phyloP scores from a whole-genome alignment of 2,888 invertebrate species.

The Mesoligia furuncula region DNA sequence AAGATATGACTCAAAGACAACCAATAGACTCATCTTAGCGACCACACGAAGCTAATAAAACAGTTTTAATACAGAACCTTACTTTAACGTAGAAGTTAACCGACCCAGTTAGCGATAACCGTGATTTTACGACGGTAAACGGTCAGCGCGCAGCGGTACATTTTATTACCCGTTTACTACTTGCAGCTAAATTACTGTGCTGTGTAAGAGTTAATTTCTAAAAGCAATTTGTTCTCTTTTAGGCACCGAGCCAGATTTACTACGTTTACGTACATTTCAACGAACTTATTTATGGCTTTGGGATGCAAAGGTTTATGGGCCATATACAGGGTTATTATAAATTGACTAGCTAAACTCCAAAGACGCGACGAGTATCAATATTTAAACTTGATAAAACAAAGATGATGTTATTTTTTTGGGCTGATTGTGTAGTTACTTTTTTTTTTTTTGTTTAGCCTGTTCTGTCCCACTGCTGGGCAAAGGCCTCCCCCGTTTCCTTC shows the following conservation, averaged over 20 bases:
- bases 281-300: conserved; percentile 32
- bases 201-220: conserved; percentile 53
- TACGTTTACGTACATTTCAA: conserved; percentile 3
- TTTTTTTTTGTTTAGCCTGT: too few species aligned
- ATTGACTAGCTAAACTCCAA: neutral
- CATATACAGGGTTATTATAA: neutral
- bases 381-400: too few species aligned
- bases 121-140: conserved; percentile 59
- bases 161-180: conserved; percentile 55
- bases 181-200: conserved; percentile 42
- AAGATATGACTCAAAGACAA: neutral
- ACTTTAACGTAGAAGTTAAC: conserved; percentile 50
- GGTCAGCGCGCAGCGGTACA: conserved; percentile 48
- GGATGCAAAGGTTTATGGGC: neutral
- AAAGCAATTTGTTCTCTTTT: conserved; percentile 52
- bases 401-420: too few species aligned
- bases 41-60: conserved; percentile 35
- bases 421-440: too few species aligned
- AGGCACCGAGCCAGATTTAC: conserved; percentile 37
- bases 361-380: neutral
- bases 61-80: conserved; percentile 36
- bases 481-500: too few species aligned
- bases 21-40: neutral
- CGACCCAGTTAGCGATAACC: conserved; percentile 49
- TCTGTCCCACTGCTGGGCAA: too few species aligned